A percentile compares a stretch with the other conserved stretches of the same genome.
phyloP scores from a whole-genome alignment of 2,888 invertebrate genomes.

The Diploptera punctata region DNA sequence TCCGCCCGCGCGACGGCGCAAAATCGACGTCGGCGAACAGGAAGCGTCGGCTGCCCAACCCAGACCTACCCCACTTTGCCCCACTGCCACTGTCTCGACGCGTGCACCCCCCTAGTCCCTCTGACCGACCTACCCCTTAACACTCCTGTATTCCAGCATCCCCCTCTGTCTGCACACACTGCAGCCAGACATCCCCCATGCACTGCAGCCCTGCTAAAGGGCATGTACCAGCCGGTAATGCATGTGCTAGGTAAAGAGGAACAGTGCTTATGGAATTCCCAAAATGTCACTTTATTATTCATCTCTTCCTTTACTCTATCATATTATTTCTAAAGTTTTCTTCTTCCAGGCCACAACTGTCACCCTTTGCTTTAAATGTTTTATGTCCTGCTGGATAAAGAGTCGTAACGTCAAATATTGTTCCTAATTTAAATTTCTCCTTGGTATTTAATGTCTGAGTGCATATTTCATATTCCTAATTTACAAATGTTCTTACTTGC shows the following conservation, averaged over 20 bases:
- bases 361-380: too few species aligned
- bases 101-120: background rate
- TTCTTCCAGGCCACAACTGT: too few species aligned
- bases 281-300: too few species aligned
- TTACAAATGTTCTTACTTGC: too few species aligned
- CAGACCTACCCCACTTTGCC: conserved; percentile 43
- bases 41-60: conserved; percentile 22
- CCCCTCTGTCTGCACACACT: background rate
- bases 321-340: too few species aligned
- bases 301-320: too few species aligned
- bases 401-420: too few species aligned
- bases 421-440: too few species aligned
- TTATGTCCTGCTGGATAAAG: too few species aligned
- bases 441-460: too few species aligned
- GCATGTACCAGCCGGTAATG: conserved; percentile 25
- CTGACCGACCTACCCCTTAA: conserved; percentile 28
- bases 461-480: too few species aligned
- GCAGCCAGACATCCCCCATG: conserved; percentile 6
- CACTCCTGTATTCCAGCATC: conserved; percentile 9
- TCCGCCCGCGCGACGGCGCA: conserved; percentile 45
- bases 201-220: conserved; percentile 33
- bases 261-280: background rate
- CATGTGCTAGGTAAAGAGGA: conserved; percentile 38
- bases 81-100: conserved; percentile 40
- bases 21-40: conserved; percentile 45